Percentiles rank a stretch among this genome's conserved stretches.
These are phyloP conservation scores for Ctenopoma kingsleyae DNA, from an alignment of 2,797 vertebrate genomes.

Conservation along the genomic window DNA sequence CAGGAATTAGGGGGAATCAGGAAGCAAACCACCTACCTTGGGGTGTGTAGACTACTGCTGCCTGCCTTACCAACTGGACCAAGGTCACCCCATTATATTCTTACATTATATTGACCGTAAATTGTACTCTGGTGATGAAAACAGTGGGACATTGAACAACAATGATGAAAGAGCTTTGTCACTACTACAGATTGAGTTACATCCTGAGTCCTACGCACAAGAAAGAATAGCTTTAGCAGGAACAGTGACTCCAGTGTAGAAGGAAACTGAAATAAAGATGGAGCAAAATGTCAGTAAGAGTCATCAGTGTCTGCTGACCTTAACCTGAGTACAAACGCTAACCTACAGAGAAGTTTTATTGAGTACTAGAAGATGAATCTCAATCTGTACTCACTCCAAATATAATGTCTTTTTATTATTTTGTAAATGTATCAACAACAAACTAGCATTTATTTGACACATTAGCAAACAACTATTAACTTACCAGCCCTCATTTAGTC, in stretches of 20 bases:
- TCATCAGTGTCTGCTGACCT: background rate
- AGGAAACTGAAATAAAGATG: background rate
- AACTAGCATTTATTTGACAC: too few relatives aligned
- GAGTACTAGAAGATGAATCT: background rate
- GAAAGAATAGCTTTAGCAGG: too few relatives aligned
- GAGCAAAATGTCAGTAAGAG: background rate
- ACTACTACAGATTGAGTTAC: background rate
- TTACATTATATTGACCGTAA: too few relatives aligned
- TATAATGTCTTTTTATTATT: too few relatives aligned
- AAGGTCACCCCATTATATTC: too few relatives aligned
- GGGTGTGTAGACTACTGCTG: too few relatives aligned
- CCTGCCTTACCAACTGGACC: too few relatives aligned
- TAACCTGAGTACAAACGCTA: too few relatives aligned
- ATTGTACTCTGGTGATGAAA: background rate
- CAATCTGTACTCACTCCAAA: too few relatives aligned
- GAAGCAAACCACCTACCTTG: background rate
- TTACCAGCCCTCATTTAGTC: background rate
- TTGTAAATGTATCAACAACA: too few relatives aligned
- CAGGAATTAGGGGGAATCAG: too few relatives aligned
- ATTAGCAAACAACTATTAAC: background rate
- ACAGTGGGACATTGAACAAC: background rate
- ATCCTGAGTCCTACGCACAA: too few relatives aligned
- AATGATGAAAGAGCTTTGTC: background rate
- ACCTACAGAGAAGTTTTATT: background rate
- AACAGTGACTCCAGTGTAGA: background rate